Evolutionary conservation across 30 jellyfish, hydroid and myxozoan genomes (phyloP).

Genomic region (Cassiopea xamachana): DNA sequence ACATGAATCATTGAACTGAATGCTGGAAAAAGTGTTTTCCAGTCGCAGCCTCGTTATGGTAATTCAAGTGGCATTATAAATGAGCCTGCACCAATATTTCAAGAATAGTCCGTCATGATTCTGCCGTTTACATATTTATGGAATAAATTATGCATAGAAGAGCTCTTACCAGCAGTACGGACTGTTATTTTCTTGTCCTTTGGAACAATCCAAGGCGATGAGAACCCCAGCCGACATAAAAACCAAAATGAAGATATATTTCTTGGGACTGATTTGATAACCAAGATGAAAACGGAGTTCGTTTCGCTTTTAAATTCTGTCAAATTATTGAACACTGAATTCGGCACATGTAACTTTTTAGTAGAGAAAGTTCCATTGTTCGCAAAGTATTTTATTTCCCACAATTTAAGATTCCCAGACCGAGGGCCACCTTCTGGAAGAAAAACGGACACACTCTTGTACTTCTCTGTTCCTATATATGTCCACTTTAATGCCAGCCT

Average conservation of each 20-base stretch:
- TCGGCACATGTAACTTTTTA: not conserved
- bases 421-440: not conserved
- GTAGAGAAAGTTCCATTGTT: not conserved
- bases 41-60: too few species aligned
- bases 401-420: not conserved
- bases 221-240: not conserved
- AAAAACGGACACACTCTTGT: not conserved
- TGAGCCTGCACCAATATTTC: too few species aligned
- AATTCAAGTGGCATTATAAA: too few species aligned
- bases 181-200: constrained; percentile 15
- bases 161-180: constrained; percentile 33
- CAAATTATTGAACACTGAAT: constrained; percentile 29
- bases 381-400: constrained; percentile 17
- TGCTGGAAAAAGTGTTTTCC: too few species aligned
- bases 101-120: too few species aligned
- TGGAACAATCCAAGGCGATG: not conserved
- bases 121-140: too few species aligned
- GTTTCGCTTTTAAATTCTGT: constrained; percentile 14
- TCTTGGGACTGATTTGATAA: constrained; percentile 31
- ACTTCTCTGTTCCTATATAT: constrained; percentile 19
- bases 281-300: not conserved
- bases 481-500: constrained; percentile 22
- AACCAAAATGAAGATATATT: constrained; percentile 30
- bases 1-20: too few species aligned
- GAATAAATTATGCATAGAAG: not conserved